Base-by-base conservation (phyloP, 2,888 invertebrate genomes). In the Mechanitis messenoides region DNA sequence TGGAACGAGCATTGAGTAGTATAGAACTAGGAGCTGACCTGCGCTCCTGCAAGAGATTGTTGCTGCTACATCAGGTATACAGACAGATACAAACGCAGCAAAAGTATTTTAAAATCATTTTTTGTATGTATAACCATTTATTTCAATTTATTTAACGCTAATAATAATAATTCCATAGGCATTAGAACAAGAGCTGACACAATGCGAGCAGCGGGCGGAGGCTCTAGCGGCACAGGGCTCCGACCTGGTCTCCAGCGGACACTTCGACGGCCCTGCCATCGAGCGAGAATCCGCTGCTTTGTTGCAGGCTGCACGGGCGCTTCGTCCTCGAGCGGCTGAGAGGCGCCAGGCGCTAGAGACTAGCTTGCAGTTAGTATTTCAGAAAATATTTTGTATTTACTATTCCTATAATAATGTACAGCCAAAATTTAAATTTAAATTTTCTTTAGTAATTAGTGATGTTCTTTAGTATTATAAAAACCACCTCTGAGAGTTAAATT, bases 261-360 rank as follows among this genome's bases (percentile, higher is more conserved):
- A 99, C 86, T 99, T 98, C 85, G 98, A 98, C 89, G 95, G 97
- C 2, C 94, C 92, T 1, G 94, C 95, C 69, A 98, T 99, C 68
- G 91, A 95, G 72, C 91, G 93, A 65, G 94, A 95, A 69, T 95
- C 96, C 60, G 92, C 94, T 64, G 92, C 92, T 35, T 93, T 96
- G 72, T 93, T 95, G 77, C 91, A 92, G 53, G 91, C 92, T 53
- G 94, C 96, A 72, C 91, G 92, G 67, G 92, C 93, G 38, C 87
- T 98, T 50, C 92, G 93, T 67, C 93, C 92, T 55, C 96, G 96
- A 0, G 94, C 95, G 0, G 90, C 91, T 3, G 87, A 88, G 66
- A 91, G 98, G 47, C 91, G 95, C 7, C 93, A 92, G 58, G 94
- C 94, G 38, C 88, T 99, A 33, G 96, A 97, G 74, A 81, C 77